Evolutionary conservation across 2,888 invertebrate genomes (phyloP).

Genomic region (Callyntrura guangdongensis): DNA sequence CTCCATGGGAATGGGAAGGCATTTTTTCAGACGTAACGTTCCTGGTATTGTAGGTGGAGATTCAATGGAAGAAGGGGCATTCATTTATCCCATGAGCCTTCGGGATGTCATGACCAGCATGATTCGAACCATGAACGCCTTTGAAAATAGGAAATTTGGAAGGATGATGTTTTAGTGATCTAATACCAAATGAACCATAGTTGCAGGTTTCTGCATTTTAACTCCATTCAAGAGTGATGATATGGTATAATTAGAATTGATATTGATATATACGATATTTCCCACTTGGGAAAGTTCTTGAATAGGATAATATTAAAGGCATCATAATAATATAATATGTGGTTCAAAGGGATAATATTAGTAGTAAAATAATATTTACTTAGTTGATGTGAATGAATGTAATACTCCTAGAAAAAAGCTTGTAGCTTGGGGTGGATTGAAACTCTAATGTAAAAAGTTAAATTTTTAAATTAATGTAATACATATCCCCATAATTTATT

Average conservation of each 20-base stretch:
- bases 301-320: background rate
- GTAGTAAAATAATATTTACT: background rate
- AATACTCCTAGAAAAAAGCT: too few species aligned
- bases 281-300: background rate
- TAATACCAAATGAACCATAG: background rate
- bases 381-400: too few species aligned
- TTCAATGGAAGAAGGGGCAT: constrained; percentile 53
- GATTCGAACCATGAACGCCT: constrained; percentile 59
- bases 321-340: background rate
- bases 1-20: background rate
- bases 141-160: constrained; percentile 61
- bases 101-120: constrained; percentile 61
- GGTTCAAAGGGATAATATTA: too few species aligned
- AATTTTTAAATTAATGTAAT: background rate
- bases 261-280: too few species aligned
- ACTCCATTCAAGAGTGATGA: background rate
- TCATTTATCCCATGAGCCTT: constrained; percentile 52
- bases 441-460: too few species aligned
- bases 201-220: background rate
- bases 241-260: background rate
- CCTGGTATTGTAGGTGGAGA: constrained; percentile 47
- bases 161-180: constrained; percentile 52
- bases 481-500: background rate
- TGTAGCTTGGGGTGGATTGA: too few species aligned
- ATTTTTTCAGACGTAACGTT: constrained; percentile 52